Base-by-base conservation (phyloP, 2,888 invertebrate genomes). In the Heteromurus nitidus region DNA sequence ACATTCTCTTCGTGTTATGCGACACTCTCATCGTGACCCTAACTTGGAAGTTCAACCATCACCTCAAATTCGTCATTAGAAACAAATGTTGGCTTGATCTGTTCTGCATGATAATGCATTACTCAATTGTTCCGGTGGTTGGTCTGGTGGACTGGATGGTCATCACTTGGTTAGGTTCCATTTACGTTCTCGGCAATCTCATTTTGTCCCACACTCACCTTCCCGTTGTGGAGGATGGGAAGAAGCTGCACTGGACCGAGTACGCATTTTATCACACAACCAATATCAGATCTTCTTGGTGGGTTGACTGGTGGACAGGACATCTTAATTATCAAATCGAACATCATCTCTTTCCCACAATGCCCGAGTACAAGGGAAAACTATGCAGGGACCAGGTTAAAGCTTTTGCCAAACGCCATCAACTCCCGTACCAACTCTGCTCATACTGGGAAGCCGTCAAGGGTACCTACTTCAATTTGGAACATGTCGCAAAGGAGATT, bases 161-260 rank as follows among this genome's bases (percentile, higher is more conserved):
- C 16, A 77, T 84, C 65, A 83, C 85, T n/a, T 87, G 86, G 87
- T 65, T 86, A 2, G 86, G 82, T 1, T 86, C 86, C 9, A 82
- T 86, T 28, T 87, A 87, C 80, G 85, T 86, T 28, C 83, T 87
- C 36, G 86, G 87, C 3, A 86, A 87, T 73, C 85, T 87, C 60
- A 68, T 85, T n/a, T 75, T 87, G 16, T 85, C 84, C n/a, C 87
- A 87, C 53, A 87, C 86, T 9, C 86, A 87, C 62, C 62, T 86
- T 1, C 82, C 82, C 0, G 68, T 84, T 18, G 75, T 80, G 7
- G 58, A 62, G 9, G 60, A 72, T 20, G 77, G 77, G 9, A 77
- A 53, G 20, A 65, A 60, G 11, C 72, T 79, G 0, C 84, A 84
- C 36, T 84, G 84, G 84, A 79, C 74, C 9, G 84, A 84, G 67